These are phyloP conservation scores for Diplosoma virens DNA, from an alignment of 23 tunicate species.

Conservation along the genomic window DNA sequence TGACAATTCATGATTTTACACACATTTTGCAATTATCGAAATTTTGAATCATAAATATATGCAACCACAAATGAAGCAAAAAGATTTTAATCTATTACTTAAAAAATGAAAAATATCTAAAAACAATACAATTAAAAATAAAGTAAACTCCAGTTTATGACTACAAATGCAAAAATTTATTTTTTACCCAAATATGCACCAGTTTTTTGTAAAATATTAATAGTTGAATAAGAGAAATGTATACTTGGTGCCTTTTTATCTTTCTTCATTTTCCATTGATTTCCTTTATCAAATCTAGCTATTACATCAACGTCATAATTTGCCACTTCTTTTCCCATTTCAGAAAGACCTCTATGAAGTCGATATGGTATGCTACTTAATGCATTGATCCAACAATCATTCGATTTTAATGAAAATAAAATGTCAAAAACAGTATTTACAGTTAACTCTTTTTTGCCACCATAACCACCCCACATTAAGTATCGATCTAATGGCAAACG, in stretches of 20 bases:
- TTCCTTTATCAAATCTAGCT: constrained; percentile 12
- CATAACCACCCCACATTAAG: constrained; percentile 53
- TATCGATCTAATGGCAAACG: constrained; percentile 41
- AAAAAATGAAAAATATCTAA: too few relatives aligned
- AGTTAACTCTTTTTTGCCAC: constrained; percentile 37
- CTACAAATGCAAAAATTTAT: too few relatives aligned
- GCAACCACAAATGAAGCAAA: background rate
- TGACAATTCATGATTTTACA: too few relatives aligned
- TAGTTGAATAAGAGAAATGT: background rate
- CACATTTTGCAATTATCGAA: background rate
- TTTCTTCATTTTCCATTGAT: constrained; percentile 1
- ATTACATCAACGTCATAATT: constrained; percentile 27
- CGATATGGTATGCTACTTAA: constrained; percentile 45
- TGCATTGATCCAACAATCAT: constrained; percentile 61
- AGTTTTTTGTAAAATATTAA: background rate
- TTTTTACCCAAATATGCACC: background rate
- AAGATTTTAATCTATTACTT: too few relatives aligned
- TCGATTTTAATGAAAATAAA: constrained; percentile 28
- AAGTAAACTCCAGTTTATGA: too few relatives aligned
- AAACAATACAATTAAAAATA: too few relatives aligned
- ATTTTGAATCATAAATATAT: background rate
- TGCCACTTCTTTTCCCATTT: constrained; percentile 28
- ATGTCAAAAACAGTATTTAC: constrained; percentile 26
- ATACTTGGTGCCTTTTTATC: background rate
- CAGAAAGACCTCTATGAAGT: constrained; percentile 59